Conservation (phyloP, 2,113 vertebrate genomes). For the Xiphophorus hellerii region DNA sequence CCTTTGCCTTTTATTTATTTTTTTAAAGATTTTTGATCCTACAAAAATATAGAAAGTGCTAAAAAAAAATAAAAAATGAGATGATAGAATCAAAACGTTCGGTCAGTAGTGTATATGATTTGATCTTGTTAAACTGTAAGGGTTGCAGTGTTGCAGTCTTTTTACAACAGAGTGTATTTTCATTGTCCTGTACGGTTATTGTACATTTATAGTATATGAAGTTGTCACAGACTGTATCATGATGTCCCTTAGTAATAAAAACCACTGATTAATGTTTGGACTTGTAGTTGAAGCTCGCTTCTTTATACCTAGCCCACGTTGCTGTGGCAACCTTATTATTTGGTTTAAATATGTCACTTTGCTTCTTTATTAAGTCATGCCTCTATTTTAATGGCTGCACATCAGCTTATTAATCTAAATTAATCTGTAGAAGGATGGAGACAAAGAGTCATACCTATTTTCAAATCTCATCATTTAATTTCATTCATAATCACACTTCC, state of each 20-base stretch:
- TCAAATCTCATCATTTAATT: not conserved
- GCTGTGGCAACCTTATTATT: not conserved
- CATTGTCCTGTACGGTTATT: slow-evolving; percentile 48
- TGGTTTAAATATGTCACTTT: not conserved
- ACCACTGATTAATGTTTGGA: slow-evolving; percentile 56
- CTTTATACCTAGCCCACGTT: not conserved
- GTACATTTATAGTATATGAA: slow-evolving; percentile 42
- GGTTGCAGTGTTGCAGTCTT: not conserved
- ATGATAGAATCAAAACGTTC: not conserved
- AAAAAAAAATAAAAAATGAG: not conserved
- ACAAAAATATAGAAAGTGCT: slow-evolving; percentile 5
- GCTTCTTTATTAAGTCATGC: not conserved
- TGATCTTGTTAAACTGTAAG: slow-evolving; percentile 19
- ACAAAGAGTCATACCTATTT: not conserved
- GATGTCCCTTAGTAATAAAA: slow-evolving; percentile 61
- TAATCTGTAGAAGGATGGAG: not conserved
- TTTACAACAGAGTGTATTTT: slow-evolving; percentile 34
- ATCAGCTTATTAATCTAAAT: too few relatives aligned
- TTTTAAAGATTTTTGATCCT: slow-evolving; percentile 38
- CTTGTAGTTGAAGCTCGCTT: slow-evolving; percentile 35
- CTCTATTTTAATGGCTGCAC: not conserved
- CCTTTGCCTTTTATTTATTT: slow-evolving; percentile 47
- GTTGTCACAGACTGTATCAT: slow-evolving; percentile 40
- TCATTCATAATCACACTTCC: not conserved
- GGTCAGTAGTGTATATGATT: slow-evolving; percentile 38